Evolutionary conservation across 2,797 vertebrate genomes (phyloP).

Genomic region (Notoglanidium macrostoma): DNA sequence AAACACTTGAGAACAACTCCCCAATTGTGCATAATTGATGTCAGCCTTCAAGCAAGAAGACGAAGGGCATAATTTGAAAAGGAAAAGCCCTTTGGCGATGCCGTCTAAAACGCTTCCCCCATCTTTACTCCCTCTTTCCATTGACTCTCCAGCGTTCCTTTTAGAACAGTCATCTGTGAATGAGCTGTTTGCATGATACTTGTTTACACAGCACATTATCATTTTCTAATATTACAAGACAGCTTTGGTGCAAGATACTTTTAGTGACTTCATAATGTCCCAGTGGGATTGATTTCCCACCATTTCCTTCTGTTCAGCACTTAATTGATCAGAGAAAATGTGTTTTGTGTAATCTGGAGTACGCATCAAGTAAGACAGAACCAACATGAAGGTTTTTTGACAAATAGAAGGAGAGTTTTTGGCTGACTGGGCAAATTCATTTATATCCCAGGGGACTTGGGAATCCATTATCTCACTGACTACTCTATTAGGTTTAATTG

Average conservation of each 20-base stretch:
- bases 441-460: not conserved
- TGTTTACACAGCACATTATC: constrained; percentile 43
- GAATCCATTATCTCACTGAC: constrained; percentile 31
- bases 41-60: constrained; percentile 43
- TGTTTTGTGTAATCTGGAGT: constrained; percentile 37
- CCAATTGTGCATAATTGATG: constrained; percentile 48
- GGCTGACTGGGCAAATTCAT: not conserved
- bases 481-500: constrained; percentile 31
- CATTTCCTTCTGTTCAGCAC: constrained; percentile 14
- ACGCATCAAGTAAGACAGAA: constrained; percentile 25
- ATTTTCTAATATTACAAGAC: constrained; percentile 40
- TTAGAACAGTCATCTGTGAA: constrained; percentile 1
- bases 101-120: constrained; percentile 15
- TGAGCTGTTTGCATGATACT: constrained; percentile 29
- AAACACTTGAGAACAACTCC: constrained; percentile 33
- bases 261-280: constrained; percentile 28
- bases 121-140: constrained; percentile 20
- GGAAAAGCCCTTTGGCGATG: constrained; percentile 45
- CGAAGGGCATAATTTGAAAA: constrained; percentile 21
- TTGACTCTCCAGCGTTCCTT: constrained; percentile 11
- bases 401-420: constrained; percentile 10
- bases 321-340: constrained; percentile 52
- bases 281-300: constrained; percentile 27
- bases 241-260: constrained; percentile 11
- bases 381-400: constrained; percentile 11